Base-by-base conservation (phyloP, 2,888 invertebrate genomes). In the Bimastos eiseni region DNA sequence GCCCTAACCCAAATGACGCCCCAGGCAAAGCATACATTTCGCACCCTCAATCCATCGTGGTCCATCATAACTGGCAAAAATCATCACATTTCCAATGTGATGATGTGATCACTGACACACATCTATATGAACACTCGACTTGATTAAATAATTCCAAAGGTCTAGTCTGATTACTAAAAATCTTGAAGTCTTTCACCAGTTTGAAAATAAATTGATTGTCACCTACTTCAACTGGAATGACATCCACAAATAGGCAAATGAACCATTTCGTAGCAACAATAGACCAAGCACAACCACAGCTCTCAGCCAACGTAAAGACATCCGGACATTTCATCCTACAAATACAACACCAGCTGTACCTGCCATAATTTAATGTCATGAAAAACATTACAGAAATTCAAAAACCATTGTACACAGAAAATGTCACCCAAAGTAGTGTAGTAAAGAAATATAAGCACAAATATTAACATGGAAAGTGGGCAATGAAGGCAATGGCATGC, bases 241-340 rank as follows among this genome's bases (percentile, higher is more conserved):
- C 98, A 96, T 98, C 98, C 90, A 98, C 97, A 95, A 97, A 98
- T 90, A 98, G 96, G 94, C 98, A 98, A 93, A 98, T 97, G 94
- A 98, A 98, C 98, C 98, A 98, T 95, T 98, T 98, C 91, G 98
- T 98, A 44, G 97, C 97, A 93, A 98, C 97, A 91, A 98, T 97
- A 90, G 98, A 97, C 97, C 98, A 98, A 30, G 98, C 97, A 93
- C 98, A 96, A 91, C 97, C 98, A 93, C 97, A 95, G 93, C 96
- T 96, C 93, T 97, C 97, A 92, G 98, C 96, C 95, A 98, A 97
- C 92, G 96, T 96, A 95, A 97, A 96, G 13, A 98, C 96, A 93
- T 97, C 96, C 21, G 98, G 98, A 94, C 97, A 96, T 95, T 97
- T 97, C 93, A 97, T 96, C 95, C 97, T 97, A 34, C 11, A 90